These are phyloP conservation scores for Onychomys leucogaster DNA, from an alignment of 2,797 vertebrate species.

Conservation along the genomic window DNA sequence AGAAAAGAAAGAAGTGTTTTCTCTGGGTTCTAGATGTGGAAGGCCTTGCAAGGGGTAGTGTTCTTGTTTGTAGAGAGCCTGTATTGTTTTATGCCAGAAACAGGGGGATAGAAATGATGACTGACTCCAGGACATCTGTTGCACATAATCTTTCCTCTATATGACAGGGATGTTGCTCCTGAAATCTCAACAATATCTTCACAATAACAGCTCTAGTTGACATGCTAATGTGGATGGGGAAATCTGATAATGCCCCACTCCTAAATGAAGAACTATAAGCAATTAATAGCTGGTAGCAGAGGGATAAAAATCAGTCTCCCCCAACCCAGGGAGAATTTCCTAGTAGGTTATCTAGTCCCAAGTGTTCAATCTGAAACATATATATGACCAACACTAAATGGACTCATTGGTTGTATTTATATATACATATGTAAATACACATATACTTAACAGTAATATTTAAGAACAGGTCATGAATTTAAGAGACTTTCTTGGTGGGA, in stretches of 20 bases:
- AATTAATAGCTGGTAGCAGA: background rate
- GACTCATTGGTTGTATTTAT: background rate
- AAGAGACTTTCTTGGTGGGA: background rate
- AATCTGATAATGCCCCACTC: background rate
- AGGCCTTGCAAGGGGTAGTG: accelerated
- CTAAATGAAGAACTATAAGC: background rate
- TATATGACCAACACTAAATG: background rate
- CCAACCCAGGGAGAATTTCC: background rate
- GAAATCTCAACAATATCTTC: background rate
- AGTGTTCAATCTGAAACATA: background rate
- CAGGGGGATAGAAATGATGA: background rate
- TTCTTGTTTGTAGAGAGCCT: accelerated
- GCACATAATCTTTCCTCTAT: background rate
- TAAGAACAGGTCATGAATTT: background rate
- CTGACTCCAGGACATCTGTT: background rate
- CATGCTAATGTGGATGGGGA: background rate
- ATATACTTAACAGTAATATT: background rate
- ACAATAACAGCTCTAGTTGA: background rate
- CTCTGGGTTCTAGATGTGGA: background rate
- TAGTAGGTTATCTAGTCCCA: background rate
- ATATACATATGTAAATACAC: background rate
- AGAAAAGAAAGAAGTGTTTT: background rate
- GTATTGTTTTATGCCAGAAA: background rate
- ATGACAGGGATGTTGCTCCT: background rate
- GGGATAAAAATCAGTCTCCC: background rate